Conservation (phyloP, 2,113 vertebrate species). For the Microcebus lehilahytsara region DNA sequence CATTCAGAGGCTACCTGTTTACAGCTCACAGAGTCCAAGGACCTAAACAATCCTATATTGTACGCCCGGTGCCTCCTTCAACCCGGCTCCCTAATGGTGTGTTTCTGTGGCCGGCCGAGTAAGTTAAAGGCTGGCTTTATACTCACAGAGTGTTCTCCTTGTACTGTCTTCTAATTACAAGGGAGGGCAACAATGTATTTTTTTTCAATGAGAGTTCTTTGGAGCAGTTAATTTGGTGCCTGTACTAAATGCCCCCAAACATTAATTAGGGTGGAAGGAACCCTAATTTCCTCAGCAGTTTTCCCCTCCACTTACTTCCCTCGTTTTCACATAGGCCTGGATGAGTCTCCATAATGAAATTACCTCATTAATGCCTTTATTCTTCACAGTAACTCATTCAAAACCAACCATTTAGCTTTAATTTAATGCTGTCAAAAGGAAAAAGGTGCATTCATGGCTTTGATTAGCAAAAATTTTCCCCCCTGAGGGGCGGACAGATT, state of each 20-base stretch:
- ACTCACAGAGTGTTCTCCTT: conserved; percentile 93
- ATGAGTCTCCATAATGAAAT: conserved; percentile 95
- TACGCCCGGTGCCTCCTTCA: conserved; percentile 91
- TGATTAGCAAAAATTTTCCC: conserved; percentile 84
- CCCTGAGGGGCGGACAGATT: conserved; percentile 89
- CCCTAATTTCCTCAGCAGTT: conserved; percentile 93
- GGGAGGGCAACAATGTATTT: conserved; percentile 94
- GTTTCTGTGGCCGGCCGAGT: conserved; percentile 84
- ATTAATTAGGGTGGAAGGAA: conserved; percentile 98
- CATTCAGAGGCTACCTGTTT: conserved; percentile 96
- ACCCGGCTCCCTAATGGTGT: conserved; percentile 89
- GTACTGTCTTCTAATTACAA: conserved; percentile 95
- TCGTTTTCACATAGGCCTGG: conserved; percentile 90
- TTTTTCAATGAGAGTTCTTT: conserved; percentile 91
- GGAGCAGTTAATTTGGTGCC: conserved; percentile 98
- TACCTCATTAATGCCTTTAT: conserved; percentile 97
- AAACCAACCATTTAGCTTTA: conserved; percentile 93
- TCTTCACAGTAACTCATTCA: conserved; percentile 93
- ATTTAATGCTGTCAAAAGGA: conserved; percentile 92
- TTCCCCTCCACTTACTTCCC: conserved; percentile 89
- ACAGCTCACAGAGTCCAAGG: conserved; percentile 89
- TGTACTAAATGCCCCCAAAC: conserved; percentile 93
- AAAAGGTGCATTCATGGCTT: conserved; percentile 88
- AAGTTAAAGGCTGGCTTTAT: conserved; percentile 93
- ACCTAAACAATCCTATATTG: conserved; percentile 95